A percentile compares a stretch with the other conserved stretches of the same genome.
Conservation (phyloP, 2,113 vertebrate species). For the Epinephelus moara region DNA sequence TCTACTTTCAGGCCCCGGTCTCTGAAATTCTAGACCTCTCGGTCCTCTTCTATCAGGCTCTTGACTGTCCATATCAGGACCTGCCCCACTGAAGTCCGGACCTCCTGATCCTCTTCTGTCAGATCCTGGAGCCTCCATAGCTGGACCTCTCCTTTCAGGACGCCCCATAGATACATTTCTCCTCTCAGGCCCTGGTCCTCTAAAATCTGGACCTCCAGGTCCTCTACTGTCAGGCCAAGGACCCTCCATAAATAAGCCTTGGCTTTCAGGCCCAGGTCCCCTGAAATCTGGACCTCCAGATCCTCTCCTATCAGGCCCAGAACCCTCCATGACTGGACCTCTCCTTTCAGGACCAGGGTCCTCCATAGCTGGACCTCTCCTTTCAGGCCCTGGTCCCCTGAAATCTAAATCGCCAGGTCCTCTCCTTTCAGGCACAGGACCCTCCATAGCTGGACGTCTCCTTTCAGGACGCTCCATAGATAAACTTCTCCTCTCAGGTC, state of each 20-base stretch:
- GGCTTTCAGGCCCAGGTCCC: background rate
- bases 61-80: slow-evolving; percentile 2
- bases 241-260: background rate
- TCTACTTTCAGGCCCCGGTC: slow-evolving; percentile 10
- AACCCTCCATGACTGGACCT: background rate
- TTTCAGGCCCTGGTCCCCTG: slow-evolving; percentile 23
- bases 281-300: background rate
- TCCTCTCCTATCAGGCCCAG: background rate
- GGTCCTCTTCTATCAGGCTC: slow-evolving; percentile 19
- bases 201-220: background rate
- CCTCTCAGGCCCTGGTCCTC: background rate
- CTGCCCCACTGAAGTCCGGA: background rate
- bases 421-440: background rate
- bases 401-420: slow-evolving; percentile 25
- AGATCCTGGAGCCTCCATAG: too few species aligned
- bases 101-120: background rate
- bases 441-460: background rate
- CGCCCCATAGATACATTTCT: background rate
- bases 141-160: background rate
- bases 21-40: slow-evolving; percentile 11
- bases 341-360: slow-evolving; percentile 10
- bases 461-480: background rate
- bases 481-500: slow-evolving; percentile 13
- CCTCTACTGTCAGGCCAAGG: background rate
- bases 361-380: background rate